A percentile compares a stretch with the other conserved stretches of the same genome.
phyloP scores from a whole-genome alignment of 2,888 invertebrate genomes.

The Hermodice carunculata region DNA sequence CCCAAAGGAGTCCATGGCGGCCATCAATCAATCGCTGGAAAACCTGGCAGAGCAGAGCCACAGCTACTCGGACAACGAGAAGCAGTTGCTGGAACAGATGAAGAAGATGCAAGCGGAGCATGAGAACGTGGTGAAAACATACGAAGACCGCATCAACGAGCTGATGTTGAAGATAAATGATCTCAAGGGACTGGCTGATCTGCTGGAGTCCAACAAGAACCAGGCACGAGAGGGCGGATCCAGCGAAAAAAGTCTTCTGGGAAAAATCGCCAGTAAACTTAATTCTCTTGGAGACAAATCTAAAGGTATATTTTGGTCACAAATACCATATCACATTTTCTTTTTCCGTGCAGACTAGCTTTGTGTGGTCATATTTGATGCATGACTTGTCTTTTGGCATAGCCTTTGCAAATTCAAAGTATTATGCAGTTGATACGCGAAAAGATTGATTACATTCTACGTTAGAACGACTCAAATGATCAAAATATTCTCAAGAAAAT shows the following conservation, averaged over 20 bases:
- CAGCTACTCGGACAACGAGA: constrained; percentile 64
- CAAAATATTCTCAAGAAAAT: too few relatives aligned
- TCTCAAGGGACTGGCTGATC: constrained; percentile 59
- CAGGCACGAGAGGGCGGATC: constrained; percentile 16
- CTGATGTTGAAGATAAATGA: constrained; percentile 65
- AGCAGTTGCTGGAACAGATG: constrained; percentile 65
- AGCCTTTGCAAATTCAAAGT: too few relatives aligned
- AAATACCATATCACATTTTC: too few relatives aligned
- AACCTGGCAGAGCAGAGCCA: constrained; percentile 19
- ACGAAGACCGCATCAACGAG: constrained; percentile 62
- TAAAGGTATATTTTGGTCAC: too few relatives aligned
- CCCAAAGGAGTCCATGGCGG: neutral
- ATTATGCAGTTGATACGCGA: too few relatives aligned
- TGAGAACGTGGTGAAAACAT: constrained; percentile 55
- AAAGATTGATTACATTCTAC: too few relatives aligned
- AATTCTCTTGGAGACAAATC: too few relatives aligned
- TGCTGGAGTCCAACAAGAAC: constrained; percentile 56
- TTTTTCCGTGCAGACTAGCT: too few relatives aligned
- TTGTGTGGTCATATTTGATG: too few relatives aligned
- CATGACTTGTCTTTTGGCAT: too few relatives aligned
- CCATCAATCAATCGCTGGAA: constrained; percentile 6
- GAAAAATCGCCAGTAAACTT: too few relatives aligned
- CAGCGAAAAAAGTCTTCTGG: constrained; percentile 39
- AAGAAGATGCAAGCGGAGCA: constrained; percentile 63
- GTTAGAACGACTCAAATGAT: too few relatives aligned